Percentiles rank a stretch among this genome's conserved stretches.
phyloP scores from a whole-genome alignment of 2,113 vertebrate species.

The Irena cyanogastra region DNA sequence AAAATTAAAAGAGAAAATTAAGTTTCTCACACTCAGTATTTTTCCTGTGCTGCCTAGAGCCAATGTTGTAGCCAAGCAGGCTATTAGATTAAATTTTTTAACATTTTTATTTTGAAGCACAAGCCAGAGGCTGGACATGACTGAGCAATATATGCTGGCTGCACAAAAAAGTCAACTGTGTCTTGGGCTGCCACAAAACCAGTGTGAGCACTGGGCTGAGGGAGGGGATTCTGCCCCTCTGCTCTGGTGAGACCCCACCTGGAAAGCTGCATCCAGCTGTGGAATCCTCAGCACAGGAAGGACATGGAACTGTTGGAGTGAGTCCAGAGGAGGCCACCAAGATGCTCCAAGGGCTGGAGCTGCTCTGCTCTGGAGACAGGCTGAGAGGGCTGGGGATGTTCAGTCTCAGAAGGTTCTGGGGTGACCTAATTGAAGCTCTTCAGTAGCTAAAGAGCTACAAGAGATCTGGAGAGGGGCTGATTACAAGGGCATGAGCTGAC shows the following conservation, averaged over 20 bases:
- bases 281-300: not conserved
- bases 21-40: not conserved
- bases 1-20: not conserved
- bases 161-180: not conserved
- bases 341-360: not conserved
- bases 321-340: not conserved
- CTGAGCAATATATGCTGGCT: not conserved
- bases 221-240: not conserved
- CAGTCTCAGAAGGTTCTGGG: not conserved
- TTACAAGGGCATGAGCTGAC: not conserved
- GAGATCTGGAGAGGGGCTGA: not conserved
- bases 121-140: not conserved
- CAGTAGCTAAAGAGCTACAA: not conserved
- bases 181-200: not conserved
- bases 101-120: not conserved
- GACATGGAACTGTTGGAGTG: not conserved
- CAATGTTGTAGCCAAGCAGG: not conserved
- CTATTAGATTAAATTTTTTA: not conserved
- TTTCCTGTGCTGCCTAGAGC: not conserved
- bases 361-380: not conserved
- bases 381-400: not conserved
- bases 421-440: not conserved
- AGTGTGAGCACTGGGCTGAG: not conserved
- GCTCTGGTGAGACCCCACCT: not conserved
- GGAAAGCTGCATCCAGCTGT: not conserved